A percentile compares a stretch with the other conserved stretches of the same genome.
Evolutionary conservation across 1,140 invertebrate species (phyloP).

Genomic region (Glomeris maerens): DNA sequence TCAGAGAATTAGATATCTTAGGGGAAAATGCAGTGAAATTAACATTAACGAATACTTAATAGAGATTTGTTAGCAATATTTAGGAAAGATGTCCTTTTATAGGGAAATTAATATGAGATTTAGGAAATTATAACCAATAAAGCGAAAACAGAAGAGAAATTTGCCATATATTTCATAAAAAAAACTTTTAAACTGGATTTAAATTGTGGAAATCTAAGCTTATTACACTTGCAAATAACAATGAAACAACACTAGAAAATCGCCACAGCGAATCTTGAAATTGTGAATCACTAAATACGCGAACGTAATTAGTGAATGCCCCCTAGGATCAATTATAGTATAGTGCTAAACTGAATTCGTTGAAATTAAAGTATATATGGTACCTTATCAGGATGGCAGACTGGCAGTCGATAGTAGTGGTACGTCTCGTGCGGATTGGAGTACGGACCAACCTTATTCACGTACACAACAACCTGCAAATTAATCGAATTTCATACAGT

Average conservation of each 20-base stretch:
- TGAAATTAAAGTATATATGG: no score
- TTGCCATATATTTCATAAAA: no score
- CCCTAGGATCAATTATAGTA: no score
- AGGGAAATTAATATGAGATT: no score
- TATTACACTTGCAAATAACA: background rate
- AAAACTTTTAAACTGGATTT: background rate
- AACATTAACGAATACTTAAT: no score
- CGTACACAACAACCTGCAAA: conserved; percentile 33
- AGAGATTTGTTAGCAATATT: no score
- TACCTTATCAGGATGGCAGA: conserved; percentile 38
- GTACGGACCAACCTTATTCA: conserved; percentile 44
- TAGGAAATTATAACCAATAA: no score
- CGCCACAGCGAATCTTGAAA: background rate
- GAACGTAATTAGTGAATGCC: background rate
- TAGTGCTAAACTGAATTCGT: no score
- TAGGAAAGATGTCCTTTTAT: no score
- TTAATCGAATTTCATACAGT: background rate
- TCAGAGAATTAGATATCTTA: no score
- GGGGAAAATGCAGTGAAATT: no score
- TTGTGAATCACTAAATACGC: background rate
- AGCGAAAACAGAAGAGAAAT: no score
- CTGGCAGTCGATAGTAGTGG: conserved; percentile 39
- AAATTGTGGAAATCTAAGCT: background rate
- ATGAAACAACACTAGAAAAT: background rate
- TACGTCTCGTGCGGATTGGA: conserved; percentile 44